phyloP scores from a whole-genome alignment of 64 coral and sea anemone species.

The Porites australiensis region DNA sequence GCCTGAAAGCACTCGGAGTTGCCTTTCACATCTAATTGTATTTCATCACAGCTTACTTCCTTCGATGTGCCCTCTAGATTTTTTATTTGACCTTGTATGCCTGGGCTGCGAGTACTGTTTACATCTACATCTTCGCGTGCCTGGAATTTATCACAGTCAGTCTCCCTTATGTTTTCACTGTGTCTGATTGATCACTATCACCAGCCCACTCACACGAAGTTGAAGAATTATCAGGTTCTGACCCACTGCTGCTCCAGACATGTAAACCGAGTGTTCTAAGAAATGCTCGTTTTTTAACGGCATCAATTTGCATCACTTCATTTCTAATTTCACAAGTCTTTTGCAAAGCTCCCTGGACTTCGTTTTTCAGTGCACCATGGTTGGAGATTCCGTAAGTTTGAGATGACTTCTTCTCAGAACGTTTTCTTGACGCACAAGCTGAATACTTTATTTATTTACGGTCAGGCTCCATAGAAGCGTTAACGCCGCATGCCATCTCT shows the following conservation, averaged over 20 bases:
- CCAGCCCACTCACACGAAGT: neutral
- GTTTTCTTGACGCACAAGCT: conserved; percentile 47
- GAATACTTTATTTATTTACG: conserved; percentile 61
- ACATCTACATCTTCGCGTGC: neutral
- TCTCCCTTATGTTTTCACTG: neutral
- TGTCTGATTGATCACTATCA: neutral
- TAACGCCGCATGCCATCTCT: too few species aligned
- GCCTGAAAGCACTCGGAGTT: neutral
- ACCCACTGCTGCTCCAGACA: conserved; percentile 4
- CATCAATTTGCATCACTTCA: conserved; percentile 49
- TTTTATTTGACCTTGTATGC: neutral
- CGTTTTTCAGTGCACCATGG: conserved; percentile 2
- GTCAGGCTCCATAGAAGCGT: conserved; percentile 67
- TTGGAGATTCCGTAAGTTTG: conserved; percentile 41
- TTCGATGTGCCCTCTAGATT: neutral
- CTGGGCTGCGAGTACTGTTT: neutral
- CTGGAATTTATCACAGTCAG: neutral
- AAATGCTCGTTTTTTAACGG: neutral
- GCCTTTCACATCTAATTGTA: neutral
- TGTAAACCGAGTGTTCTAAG: neutral
- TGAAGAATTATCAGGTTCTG: neutral
- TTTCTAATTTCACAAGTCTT: conserved; percentile 45
- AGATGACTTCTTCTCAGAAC: conserved; percentile 14
- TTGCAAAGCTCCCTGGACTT: conserved; percentile 46
- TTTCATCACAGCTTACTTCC: neutral